Evolutionary conservation across 2,888 invertebrate species (phyloP).

Genomic region (Folsomia manolachei): DNA sequence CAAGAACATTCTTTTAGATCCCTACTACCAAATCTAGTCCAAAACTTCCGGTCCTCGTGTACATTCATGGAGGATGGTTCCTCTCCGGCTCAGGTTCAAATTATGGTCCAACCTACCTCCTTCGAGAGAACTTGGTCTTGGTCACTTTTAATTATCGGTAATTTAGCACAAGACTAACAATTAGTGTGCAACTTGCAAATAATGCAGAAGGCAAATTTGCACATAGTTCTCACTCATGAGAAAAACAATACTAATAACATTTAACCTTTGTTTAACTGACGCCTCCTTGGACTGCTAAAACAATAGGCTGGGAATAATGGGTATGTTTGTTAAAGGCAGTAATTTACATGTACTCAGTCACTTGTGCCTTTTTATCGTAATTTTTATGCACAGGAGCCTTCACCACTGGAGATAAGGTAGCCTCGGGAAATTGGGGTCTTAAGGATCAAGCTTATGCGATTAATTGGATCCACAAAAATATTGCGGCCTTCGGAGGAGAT

Average conservation of each 20-base stretch:
- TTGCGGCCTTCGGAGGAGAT: constrained; percentile 29
- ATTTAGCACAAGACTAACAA: too few species aligned
- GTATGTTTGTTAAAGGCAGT: neutral
- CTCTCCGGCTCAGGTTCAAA: constrained; percentile 28
- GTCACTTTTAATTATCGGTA: constrained; percentile 32
- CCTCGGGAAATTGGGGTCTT: constrained; percentile 18
- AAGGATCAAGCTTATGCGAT: constrained; percentile 13
- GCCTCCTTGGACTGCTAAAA: neutral
- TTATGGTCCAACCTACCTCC: constrained; percentile 27
- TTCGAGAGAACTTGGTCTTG: constrained; percentile 25
- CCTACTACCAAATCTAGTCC: constrained; percentile 2
- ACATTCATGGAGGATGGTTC: constrained; percentile 37
- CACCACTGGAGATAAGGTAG: constrained; percentile 23
- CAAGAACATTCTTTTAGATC: constrained; percentile 20
- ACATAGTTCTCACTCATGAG: too few species aligned
- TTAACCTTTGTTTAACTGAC: neutral
- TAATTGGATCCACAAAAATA: constrained; percentile 24
- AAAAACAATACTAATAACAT: neutral
- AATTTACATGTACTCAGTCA: neutral
- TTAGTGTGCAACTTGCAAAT: too few species aligned
- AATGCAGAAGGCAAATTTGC: too few species aligned
- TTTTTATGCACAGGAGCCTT: constrained; percentile 30
- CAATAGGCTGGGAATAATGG: constrained; percentile 11
- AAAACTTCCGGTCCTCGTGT: constrained; percentile 31
- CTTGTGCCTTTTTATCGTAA: neutral